A percentile compares a stretch with the other conserved stretches of the same genome.
These are phyloP conservation scores for Sussaba pulchella DNA, from an alignment of 2,888 invertebrate species.

Conservation along the genomic window DNA sequence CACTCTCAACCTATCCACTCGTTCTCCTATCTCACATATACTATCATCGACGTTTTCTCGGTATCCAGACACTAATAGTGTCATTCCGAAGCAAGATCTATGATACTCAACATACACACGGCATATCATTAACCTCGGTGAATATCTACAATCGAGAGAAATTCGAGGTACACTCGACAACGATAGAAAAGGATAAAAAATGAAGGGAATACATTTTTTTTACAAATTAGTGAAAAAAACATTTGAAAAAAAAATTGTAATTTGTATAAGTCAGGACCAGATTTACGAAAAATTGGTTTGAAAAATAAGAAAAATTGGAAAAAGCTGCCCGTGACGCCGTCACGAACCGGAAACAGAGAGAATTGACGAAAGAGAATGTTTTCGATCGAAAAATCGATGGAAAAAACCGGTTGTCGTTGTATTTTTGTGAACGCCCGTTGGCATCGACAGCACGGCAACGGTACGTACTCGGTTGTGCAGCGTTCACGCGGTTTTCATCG, in stretches of 20 bases:
- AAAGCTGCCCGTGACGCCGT: too few relatives aligned
- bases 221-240: too few relatives aligned
- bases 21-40: neutral
- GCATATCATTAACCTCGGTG: neutral
- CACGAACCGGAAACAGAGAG: slow-evolving; percentile 38
- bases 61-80: slow-evolving; percentile 52
- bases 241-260: too few relatives aligned
- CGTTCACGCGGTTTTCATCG: slow-evolving; percentile 31
- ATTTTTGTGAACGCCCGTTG: slow-evolving; percentile 46
- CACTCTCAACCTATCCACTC: slow-evolving; percentile 34
- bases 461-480: slow-evolving; percentile 38
- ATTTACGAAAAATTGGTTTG: too few relatives aligned
- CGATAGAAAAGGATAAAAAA: too few relatives aligned
- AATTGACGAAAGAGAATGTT: slow-evolving; percentile 33
- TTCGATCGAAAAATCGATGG: slow-evolving; percentile 46
- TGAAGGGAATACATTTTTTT: too few relatives aligned
- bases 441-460: slow-evolving; percentile 14
- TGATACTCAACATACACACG: neutral
- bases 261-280: too few relatives aligned
- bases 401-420: slow-evolving; percentile 61
- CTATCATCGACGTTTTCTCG: slow-evolving; percentile 40
- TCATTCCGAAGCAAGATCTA: slow-evolving; percentile 47
- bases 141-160: slow-evolving; percentile 57
- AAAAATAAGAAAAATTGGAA: too few relatives aligned
- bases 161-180: slow-evolving; percentile 58